Base-by-base conservation (phyloP, 2,888 invertebrate genomes). In the Venusia cambrica region DNA sequence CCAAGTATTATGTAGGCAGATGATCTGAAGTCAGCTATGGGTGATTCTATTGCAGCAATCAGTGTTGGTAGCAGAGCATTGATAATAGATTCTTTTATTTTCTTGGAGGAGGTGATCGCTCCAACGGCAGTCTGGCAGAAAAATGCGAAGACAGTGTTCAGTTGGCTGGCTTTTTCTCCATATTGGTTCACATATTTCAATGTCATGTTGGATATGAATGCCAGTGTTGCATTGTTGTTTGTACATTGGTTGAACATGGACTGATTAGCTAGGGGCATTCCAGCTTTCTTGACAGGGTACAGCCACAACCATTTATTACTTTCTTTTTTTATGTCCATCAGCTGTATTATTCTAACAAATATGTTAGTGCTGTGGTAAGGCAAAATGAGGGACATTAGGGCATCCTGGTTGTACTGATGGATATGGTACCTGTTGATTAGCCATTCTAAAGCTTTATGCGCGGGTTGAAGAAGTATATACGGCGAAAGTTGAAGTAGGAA, bases 381-480 rank as follows among this genome's bases (percentile, higher is more conserved):
- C 32, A 99, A 74, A 33, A 96, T 93, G 4, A 96, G 84, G 41
- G 92, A 88, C 57, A 99, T 84, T 18, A 98, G 87, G 0, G 92
- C 92, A 61, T 95, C 92, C 34, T 91, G 90, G 65, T 98, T 98
- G 73, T 94, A 98, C 31, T 94, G 89, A 57, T 99, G 94, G 41
- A 99, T 93, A 48, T 93, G 92, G 68, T 93, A 98, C 51, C 97
- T 91, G 59, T 95, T 91, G 22, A 99, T 91, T 2, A 99, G 88
- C 98, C 98, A 99, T 87, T 99, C 99, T 24, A 99, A 73, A 1
- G 97, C 93, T 84, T 97, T 96, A 50, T 97, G 96, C 0, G 90
- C 72, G 0, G 96, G 90, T 54, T 93, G 94, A 0, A 97, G 79
- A 27, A 96, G 87, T 51, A 99, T 92, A 69, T 97, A 98, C 0